Conservation (phyloP, 2,797 vertebrate species). For the Thripadectes ignobilis region DNA sequence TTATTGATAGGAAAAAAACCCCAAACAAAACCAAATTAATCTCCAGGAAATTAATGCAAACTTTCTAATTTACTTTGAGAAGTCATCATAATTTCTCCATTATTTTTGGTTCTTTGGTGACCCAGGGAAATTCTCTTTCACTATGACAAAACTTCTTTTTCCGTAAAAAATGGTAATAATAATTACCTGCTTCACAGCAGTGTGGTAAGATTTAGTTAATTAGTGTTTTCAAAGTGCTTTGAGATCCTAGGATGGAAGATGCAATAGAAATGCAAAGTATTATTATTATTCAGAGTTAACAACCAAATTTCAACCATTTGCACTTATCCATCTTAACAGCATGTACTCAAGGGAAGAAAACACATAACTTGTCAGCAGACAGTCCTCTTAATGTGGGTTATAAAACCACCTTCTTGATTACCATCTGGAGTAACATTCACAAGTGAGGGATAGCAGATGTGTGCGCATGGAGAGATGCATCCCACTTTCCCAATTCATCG, state of each 20-base stretch:
- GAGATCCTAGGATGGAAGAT: conserved; percentile 69
- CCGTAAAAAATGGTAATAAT: conserved; percentile 44
- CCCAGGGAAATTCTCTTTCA: conserved; percentile 16
- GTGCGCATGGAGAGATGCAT: conserved; percentile 55
- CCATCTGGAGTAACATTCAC: conserved; percentile 77
- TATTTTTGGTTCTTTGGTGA: conserved; percentile 45
- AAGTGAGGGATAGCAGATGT: conserved; percentile 75
- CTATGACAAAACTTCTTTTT: conserved; percentile 38
- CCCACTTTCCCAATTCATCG: conserved; percentile 60
- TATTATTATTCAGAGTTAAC: conserved; percentile 79
- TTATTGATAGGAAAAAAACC: not conserved
- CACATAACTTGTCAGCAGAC: conserved; percentile 78
- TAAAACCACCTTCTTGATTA: conserved; percentile 78
- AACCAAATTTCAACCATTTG: conserved; percentile 77
- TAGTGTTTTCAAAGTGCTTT: conserved; percentile 66
- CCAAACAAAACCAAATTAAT: not conserved
- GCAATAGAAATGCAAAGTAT: conserved; percentile 76
- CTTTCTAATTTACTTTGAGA: conserved; percentile 34
- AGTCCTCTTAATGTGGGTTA: conserved; percentile 77
- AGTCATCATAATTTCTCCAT: conserved; percentile 18
- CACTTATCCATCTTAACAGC: conserved; percentile 77
- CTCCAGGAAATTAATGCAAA: conserved; percentile 28
- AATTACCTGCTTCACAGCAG: conserved; percentile 63
- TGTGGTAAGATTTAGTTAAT: conserved; percentile 59
- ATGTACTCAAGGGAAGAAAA: conserved; percentile 74